Percentiles rank a stretch among this genome's conserved stretches.
Evolutionary conservation across 2,797 vertebrate species (phyloP).

Genomic region (Neoniphon sammara): DNA sequence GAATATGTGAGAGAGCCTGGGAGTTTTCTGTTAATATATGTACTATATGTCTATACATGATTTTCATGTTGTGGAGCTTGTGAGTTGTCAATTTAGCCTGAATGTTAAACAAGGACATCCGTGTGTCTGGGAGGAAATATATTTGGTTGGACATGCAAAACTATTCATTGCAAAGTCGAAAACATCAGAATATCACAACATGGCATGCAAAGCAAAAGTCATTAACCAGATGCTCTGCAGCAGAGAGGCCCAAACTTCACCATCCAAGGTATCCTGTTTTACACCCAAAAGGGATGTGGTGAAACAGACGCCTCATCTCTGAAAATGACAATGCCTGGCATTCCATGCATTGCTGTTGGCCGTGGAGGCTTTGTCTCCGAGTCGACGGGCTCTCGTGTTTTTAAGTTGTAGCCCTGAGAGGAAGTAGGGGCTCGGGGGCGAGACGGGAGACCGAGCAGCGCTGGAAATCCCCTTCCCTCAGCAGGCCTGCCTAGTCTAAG

Average conservation of each 20-base stretch:
- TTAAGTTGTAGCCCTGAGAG: slow-evolving; percentile 59
- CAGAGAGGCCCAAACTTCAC: slow-evolving; percentile 4
- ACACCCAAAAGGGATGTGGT: slow-evolving; percentile 13
- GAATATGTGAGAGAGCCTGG: background rate
- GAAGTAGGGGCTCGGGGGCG: slow-evolving; percentile 69
- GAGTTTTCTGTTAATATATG: background rate
- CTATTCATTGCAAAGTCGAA: slow-evolving; percentile 10
- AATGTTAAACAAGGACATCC: slow-evolving; percentile 7
- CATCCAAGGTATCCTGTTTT: background rate
- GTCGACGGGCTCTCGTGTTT: slow-evolving; percentile 44
- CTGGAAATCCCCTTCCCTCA: slow-evolving; percentile 81
- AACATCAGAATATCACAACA: background rate
- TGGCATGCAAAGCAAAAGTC: slow-evolving; percentile 18
- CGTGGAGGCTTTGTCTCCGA: slow-evolving; percentile 13
- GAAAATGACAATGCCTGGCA: slow-evolving; percentile 19
- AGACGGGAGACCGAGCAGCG: slow-evolving; percentile 63
- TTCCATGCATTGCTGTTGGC: slow-evolving; percentile 26
- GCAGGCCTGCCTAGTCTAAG: slow-evolving; percentile 61
- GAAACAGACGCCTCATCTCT: slow-evolving; percentile 14
- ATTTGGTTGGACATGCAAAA: background rate
- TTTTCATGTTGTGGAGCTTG: background rate
- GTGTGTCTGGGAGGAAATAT: background rate
- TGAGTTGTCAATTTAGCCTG: background rate
- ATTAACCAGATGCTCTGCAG: slow-evolving; percentile 13
- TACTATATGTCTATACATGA: background rate